Conservation (phyloP, 2,888 invertebrate genomes). For the Eurytoma californica region DNA sequence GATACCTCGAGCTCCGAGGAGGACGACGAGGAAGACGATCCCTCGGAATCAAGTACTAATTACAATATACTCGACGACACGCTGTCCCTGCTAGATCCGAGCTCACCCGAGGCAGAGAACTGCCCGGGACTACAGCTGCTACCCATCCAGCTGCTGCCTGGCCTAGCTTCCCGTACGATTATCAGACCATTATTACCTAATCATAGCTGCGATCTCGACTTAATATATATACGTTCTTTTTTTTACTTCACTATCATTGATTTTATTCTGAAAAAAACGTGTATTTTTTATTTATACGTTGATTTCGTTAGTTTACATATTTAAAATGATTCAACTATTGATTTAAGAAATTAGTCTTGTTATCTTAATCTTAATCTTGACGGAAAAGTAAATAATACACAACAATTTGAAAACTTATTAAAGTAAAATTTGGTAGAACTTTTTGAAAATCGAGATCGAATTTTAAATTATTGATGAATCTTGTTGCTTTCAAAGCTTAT, state of each 20-base stretch:
- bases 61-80: constrained; percentile 69
- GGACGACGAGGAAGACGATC: constrained; percentile 63
- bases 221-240: too few species aligned
- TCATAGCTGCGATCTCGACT: too few species aligned
- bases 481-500: background rate
- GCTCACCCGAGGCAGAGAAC: constrained; percentile 52
- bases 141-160: background rate
- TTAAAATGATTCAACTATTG: background rate
- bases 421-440: background rate
- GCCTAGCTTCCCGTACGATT: constrained; percentile 50
- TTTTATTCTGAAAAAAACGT: too few species aligned
- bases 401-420: too few species aligned
- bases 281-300: background rate
- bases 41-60: constrained; percentile 68
- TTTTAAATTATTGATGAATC: constrained; percentile 43
- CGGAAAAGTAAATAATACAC: too few species aligned
- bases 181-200: background rate
- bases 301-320: background rate
- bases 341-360: background rate
- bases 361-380: too few species aligned
- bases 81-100: constrained; percentile 58
- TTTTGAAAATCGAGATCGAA: background rate
- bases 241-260: too few species aligned
- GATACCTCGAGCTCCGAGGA: constrained; percentile 67
- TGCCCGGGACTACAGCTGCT: background rate